These are phyloP conservation scores for Microctonus hyperodae DNA, from an alignment of 2,888 invertebrate genomes.

Conservation along the genomic window DNA sequence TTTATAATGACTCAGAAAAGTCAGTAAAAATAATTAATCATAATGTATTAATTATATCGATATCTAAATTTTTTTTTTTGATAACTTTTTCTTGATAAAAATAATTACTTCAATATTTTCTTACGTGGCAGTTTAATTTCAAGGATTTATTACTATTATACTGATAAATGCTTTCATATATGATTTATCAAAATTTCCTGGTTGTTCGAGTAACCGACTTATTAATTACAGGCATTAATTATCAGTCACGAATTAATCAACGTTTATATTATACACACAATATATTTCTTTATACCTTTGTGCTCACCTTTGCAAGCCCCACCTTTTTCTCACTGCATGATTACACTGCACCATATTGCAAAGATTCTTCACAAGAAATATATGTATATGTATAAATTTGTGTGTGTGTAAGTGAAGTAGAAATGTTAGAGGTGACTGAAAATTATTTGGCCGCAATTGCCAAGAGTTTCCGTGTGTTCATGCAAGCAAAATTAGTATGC, in stretches of 20 bases:
- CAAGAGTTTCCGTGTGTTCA: conserved; percentile 4
- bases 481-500: conserved; percentile 22
- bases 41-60: background rate
- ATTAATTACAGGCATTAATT: conserved; percentile 23
- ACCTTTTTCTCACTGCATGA: conserved; percentile 19
- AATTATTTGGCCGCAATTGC: conserved; percentile 15
- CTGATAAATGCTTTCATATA: no score
- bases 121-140: no score
- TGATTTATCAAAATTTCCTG: conserved; percentile 19
- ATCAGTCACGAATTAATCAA: conserved; percentile 23
- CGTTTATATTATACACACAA: background rate
- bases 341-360: conserved; percentile 21
- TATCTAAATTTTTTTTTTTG: background rate
- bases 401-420: background rate
- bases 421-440: conserved; percentile 1
- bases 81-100: no score
- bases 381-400: conserved; percentile 9
- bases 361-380: conserved; percentile 11
- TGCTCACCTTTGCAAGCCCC: no score
- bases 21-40: conserved; percentile 8
- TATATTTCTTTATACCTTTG: conserved; percentile 3
- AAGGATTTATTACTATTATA: no score
- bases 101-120: background rate
- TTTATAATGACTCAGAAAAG: conserved; percentile 9
- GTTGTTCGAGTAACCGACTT: background rate